phyloP scores from a whole-genome alignment of 2,113 vertebrate genomes.

The Cacatua alba region DNA sequence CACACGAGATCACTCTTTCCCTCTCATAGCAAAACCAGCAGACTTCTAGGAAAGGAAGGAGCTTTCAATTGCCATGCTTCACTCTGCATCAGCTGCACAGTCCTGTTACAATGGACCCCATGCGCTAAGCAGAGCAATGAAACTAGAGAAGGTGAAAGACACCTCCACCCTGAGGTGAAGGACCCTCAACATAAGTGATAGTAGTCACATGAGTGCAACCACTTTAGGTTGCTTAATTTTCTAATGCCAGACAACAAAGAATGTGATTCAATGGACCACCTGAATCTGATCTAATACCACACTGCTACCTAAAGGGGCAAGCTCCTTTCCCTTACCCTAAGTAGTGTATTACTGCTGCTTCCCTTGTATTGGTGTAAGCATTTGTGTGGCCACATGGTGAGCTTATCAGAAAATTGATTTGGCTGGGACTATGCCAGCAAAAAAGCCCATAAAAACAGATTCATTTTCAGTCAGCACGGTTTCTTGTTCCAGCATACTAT shows the following conservation, averaged over 20 bases:
- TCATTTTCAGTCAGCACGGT: neutral
- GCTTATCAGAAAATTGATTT: neutral
- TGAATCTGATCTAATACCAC: neutral
- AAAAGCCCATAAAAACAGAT: neutral
- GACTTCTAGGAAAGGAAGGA: neutral
- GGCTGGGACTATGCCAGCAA: neutral
- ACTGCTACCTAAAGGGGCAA: neutral
- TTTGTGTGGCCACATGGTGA: neutral
- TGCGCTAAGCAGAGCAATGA: neutral
- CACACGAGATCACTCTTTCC: neutral
- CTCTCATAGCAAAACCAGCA: neutral
- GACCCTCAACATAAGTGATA: neutral
- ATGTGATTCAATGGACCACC: neutral
- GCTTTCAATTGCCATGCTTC: neutral
- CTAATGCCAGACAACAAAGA: neutral
- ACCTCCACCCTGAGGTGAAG: neutral
- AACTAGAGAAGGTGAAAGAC: neutral
- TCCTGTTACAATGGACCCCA: neutral
- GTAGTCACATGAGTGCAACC: neutral
- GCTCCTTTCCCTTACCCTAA: neutral
- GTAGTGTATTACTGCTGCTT: neutral
- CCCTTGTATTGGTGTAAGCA: neutral
- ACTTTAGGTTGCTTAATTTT: neutral
- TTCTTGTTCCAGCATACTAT: neutral
- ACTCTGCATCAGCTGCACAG: rapidly evolving